Conservation (phyloP, 2,797 vertebrate genomes). For the Morelia viridis region DNA sequence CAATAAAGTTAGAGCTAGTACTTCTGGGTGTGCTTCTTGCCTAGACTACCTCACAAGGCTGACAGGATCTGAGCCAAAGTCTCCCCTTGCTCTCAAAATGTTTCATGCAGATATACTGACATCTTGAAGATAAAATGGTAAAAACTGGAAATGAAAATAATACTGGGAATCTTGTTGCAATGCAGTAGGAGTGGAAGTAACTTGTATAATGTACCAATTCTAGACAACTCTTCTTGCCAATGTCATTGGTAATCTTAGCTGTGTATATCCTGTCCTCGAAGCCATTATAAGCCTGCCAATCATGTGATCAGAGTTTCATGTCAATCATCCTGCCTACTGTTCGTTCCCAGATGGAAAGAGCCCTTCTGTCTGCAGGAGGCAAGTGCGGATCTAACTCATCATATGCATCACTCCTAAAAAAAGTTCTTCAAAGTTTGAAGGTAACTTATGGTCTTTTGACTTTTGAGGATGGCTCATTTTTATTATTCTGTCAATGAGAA, state of each 20-base stretch:
- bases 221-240: neutral
- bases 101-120: neutral
- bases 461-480: slow-evolving; percentile 3
- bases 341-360: neutral
- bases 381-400: neutral
- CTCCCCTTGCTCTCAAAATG: no score
- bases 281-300: neutral
- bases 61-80: neutral
- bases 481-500: slow-evolving; percentile 3
- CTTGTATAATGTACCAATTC: neutral
- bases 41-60: neutral
- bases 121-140: neutral
- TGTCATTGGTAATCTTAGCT: neutral
- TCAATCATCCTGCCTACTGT: neutral
- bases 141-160: neutral
- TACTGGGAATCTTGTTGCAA: neutral
- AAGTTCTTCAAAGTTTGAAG: neutral
- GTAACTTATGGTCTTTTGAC: slow-evolving; percentile 19
- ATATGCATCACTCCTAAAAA: neutral
- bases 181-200: neutral
- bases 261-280: neutral
- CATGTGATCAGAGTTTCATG: neutral
- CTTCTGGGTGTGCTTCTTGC: neutral
- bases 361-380: neutral
- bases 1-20: neutral